Evolutionary conservation across 2,113 vertebrate species (phyloP), one percentile per base, ranked within the genome.

Genomic region (Mungos mungo): DNA sequence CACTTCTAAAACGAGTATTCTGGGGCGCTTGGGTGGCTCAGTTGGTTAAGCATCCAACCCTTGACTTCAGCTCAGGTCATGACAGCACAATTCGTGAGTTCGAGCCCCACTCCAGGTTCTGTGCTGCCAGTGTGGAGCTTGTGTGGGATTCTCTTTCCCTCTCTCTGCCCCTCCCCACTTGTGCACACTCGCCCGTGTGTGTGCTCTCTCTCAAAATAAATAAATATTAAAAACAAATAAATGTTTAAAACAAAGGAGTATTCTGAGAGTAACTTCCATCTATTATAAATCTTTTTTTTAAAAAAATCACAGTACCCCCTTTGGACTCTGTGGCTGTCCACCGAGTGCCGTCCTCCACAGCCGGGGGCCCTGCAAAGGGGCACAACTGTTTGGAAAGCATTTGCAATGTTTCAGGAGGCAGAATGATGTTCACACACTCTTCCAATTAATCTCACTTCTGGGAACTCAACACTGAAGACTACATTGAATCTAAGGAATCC

Each of bases 1-100:
- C 35, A 66, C 57, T 93, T 90, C 74, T 47, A 83, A 96, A 89
- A 83, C 33, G 12, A 83, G 82, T 38, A 81, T 52, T 85, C 35
- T n/a, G 33, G 41, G 72, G 72, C 1, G 27, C 41, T 2, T 16
- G 25, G 25, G 41, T 45, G 72, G 72, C 13, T 2, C 41, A 47
- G 41, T 15, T 1, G 0, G 72, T 29, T 47, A 45, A 76, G 41
- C 25, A 0, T 76, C 41, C 7, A 2, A 76, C 14, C 45, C 25
- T 29, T 45, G 72, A 47, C 45, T 76, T 76, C 14, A 3, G 41
- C 7, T 76, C 41, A 29, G 41, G 41, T 29, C 41, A 14, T 47
- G 41, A 76, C 3, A 3, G 25, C 3, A 3, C 25, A 12, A 25
- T 76, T 14, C 7, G 7, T 76, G 23, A 27, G 23, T 27, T 27